Evolutionary conservation across 2,113 vertebrate genomes (phyloP).

Genomic region (Myiozetetes cayanensis): DNA sequence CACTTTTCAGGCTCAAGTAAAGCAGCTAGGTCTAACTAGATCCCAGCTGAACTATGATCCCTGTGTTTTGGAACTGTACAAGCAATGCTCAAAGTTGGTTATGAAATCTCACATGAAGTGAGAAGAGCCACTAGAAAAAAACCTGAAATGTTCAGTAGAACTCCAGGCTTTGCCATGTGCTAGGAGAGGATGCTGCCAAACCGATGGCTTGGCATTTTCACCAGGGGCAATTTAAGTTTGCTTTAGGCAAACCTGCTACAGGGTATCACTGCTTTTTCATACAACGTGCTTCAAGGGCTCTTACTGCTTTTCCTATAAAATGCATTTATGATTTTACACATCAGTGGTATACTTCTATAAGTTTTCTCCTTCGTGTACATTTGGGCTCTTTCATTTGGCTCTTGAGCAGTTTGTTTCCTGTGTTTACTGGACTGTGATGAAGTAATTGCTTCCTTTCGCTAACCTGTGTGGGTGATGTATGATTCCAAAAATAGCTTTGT

Average conservation of each 20-base stretch:
- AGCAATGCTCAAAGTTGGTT: neutral
- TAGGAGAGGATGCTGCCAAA: neutral
- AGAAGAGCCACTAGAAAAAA: neutral
- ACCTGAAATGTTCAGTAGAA: neutral
- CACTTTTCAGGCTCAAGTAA: neutral
- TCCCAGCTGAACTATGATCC: neutral
- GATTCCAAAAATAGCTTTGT: neutral
- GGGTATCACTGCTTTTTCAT: neutral
- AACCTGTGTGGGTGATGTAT: neutral
- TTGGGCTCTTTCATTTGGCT: neutral
- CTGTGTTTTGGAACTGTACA: neutral
- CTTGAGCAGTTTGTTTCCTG: neutral
- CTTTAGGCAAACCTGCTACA: neutral
- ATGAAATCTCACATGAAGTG: neutral
- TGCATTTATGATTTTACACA: neutral
- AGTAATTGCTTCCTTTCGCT: neutral
- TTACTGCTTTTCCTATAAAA: neutral
- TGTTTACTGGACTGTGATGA: neutral
- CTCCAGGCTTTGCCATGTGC: neutral
- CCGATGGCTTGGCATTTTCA: neutral
- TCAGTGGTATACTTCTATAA: neutral
- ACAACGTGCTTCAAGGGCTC: neutral
- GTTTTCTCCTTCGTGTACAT: neutral
- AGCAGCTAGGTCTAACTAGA: neutral
- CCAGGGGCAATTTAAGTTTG: neutral